A percentile compares a stretch with the other conserved stretches of the same genome.
These are phyloP conservation scores for Pipa parva DNA, from an alignment of 2,113 vertebrate species.

Conservation along the genomic window DNA sequence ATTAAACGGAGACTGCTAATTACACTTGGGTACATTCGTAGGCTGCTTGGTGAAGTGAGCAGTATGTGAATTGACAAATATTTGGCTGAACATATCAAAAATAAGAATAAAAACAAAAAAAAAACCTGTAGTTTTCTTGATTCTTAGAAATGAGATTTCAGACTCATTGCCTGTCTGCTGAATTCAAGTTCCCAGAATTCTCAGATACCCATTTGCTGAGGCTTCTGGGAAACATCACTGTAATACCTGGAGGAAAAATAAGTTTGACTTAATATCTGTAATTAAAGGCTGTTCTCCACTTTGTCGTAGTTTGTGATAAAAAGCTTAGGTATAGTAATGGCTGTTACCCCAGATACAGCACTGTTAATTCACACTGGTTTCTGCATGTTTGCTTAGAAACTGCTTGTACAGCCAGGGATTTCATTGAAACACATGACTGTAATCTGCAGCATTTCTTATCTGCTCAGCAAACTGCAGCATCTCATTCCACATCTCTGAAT, in stretches of 20 bases:
- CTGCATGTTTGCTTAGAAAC: slow-evolving; percentile 2
- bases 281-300: no score
- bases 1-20: slow-evolving; percentile 51
- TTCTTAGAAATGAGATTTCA: no score
- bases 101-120: slow-evolving; percentile 21
- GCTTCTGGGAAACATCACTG: no score
- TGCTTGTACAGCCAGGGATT: slow-evolving; percentile 19
- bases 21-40: slow-evolving; percentile 46
- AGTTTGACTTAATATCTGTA: no score
- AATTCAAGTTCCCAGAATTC: no score
- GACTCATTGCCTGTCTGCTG: no score
- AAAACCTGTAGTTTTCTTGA: no score
- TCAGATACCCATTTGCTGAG: no score
- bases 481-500: slow-evolving; percentile 45
- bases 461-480: slow-evolving; percentile 62
- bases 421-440: slow-evolving; percentile 34
- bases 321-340: no score
- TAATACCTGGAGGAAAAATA: no score
- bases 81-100: slow-evolving; percentile 43
- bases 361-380: neutral
- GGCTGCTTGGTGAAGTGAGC: slow-evolving; percentile 33
- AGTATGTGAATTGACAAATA: slow-evolving; percentile 46
- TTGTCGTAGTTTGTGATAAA: no score
- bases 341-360: neutral
- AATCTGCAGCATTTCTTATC: slow-evolving; percentile 42